Evolutionary conservation across 2,888 invertebrate genomes (phyloP), one percentile per base, ranked within the genome.

Genomic region (Synergus gifuensis): DNA sequence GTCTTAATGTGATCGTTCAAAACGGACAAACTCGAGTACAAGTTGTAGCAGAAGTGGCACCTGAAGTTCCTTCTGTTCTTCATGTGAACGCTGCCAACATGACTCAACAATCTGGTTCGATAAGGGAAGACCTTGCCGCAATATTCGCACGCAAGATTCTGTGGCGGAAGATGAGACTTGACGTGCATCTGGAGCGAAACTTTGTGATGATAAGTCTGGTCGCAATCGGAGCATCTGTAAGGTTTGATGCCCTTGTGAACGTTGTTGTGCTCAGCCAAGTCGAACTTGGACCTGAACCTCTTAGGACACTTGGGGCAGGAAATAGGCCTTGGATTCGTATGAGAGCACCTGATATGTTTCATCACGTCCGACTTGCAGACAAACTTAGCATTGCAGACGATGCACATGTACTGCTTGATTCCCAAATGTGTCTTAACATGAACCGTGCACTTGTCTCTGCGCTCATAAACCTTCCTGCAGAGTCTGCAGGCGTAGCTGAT

Each of bases 321-420:
- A 83, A 92, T 90, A 0, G 92, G 92, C 54, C 92, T 85, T 3
- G 92, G 92, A 86, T 92, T 92, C 3, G 92, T 92, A 76, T 92
- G 92, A 5, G 92, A 92, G 67, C 92, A 92, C 80, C 92, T 86
- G 8, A 92, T 92, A 79, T 92, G 92, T 76, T 92, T 92, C 91
- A 92, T 92, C 4, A 92, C 92, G 79, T 92, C 92, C 7, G 92
- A 92, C 67, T 92, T 92, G 77, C 92, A 92, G 22, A 92, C 92
- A 76, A 92, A 92, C 81, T 91, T 91, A 0, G 92, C 91, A 63
- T 89, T 90, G 49, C 92, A 92, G 0, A 92, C 81, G n/a, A 89
- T 90, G 73, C 92, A 92, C 2, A 90, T 88, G 76, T 89, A 92
- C 62, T 92, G 92, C 67, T 91, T 92, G 46, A 92, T 92, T 0